phyloP scores from a whole-genome alignment of 2,888 invertebrate genomes.

The Lithophane ornitopus region DNA sequence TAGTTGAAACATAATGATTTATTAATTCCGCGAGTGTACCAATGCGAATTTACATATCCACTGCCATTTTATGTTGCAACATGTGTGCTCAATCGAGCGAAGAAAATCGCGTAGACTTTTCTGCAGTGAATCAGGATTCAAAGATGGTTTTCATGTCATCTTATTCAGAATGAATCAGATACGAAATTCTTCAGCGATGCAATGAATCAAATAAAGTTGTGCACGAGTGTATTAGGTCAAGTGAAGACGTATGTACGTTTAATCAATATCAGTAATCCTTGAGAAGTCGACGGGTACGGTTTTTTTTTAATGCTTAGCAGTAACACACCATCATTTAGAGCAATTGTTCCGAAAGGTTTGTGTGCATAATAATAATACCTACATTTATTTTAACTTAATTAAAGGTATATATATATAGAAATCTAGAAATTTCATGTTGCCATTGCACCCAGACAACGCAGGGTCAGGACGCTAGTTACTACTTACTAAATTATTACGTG shows the following conservation, averaged over 20 bases:
- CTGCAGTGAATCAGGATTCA: conserved; percentile 12
- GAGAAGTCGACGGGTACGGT: background rate
- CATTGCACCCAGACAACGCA: background rate
- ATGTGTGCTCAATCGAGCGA: conserved; percentile 10
- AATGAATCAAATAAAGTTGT: conserved; percentile 21
- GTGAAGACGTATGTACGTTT: background rate
- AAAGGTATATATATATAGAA: too few relatives aligned
- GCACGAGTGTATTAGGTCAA: conserved; percentile 11
- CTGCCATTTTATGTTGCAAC: conserved; percentile 22
- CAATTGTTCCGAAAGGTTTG: background rate
- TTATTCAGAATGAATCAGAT: conserved; percentile 26
- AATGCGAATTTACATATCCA: background rate
- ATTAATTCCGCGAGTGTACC: background rate
- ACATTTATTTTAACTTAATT: background rate
- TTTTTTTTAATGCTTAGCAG: too few relatives aligned
- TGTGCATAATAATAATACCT: background rate
- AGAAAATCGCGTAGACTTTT: conserved; percentile 19
- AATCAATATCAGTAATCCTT: background rate
- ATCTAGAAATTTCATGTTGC: background rate
- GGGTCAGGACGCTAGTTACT: background rate
- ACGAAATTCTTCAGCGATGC: conserved; percentile 4
- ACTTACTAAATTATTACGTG: background rate
- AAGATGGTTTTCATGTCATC: conserved; percentile 19
- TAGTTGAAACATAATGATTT: background rate
- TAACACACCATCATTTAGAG: background rate